Conservation (phyloP, 2,888 invertebrate species). For the Gymnosoma rotundatum region DNA sequence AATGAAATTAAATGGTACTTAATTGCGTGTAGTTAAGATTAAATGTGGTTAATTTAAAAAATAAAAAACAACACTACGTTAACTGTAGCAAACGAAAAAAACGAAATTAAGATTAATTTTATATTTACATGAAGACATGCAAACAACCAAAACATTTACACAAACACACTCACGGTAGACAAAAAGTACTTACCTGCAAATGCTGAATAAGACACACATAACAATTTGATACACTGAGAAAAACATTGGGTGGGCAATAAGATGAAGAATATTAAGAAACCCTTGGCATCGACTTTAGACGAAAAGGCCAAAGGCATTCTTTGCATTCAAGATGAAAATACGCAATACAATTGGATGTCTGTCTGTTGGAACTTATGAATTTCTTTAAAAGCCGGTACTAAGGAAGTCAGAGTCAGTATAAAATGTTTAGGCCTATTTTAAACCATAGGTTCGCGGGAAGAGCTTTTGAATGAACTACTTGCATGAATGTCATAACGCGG, state of each 20-base stretch:
- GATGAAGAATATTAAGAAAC: no score
- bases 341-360: no score
- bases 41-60: conserved; percentile 65
- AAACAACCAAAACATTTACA: conserved; percentile 45
- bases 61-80: conserved; percentile 51
- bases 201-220: conserved; percentile 13
- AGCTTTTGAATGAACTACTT: no score
- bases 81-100: conserved; percentile 25
- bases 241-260: not conserved
- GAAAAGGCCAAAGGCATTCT: no score
- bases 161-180: conserved; percentile 1
- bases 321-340: no score
- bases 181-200: conserved; percentile 1
- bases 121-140: conserved; percentile 68
- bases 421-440: no score
- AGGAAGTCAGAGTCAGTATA: no score
- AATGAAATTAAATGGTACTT: conserved; percentile 46
- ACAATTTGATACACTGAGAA: conserved; percentile 45
- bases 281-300: no score
- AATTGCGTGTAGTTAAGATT: conserved; percentile 53
- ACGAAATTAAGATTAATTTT: conserved; percentile 66
- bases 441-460: no score
- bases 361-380: no score
- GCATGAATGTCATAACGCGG: no score
- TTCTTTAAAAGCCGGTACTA: no score